Percentiles rank a stretch among this genome's conserved stretches.
Evolutionary conservation across 2,888 invertebrate genomes (phyloP).

Genomic region (Spodoptera picta): DNA sequence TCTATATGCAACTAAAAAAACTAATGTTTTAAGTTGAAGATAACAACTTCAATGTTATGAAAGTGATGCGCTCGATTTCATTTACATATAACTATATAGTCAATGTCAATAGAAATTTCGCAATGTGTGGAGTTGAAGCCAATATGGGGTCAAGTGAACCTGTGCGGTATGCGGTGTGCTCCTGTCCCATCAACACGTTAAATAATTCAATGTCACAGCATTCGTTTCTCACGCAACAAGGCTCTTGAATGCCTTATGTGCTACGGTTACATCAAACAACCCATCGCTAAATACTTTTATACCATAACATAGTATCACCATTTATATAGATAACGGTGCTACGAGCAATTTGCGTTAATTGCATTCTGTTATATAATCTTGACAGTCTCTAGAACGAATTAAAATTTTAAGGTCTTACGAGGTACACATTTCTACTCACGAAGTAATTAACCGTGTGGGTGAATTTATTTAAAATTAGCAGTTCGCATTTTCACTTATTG

Average conservation of each 20-base stretch:
- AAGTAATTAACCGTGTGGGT: conserved; percentile 28
- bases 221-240: conserved; percentile 27
- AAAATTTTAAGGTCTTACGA: conserved; percentile 31
- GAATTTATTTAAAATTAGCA: conserved; percentile 19
- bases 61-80: conserved; percentile 60
- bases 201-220: conserved; percentile 53
- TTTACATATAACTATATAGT: conserved; percentile 54
- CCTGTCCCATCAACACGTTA: conserved; percentile 33
- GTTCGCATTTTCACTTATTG: conserved; percentile 10
- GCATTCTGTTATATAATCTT: conserved; percentile 31
- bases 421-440: neutral
- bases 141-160: conserved; percentile 62
- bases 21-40: conserved; percentile 38
- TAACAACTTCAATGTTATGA: conserved; percentile 50
- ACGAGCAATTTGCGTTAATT: conserved; percentile 49
- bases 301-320: conserved; percentile 16
- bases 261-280: conserved; percentile 26
- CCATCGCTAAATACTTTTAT: conserved; percentile 26
- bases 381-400: conserved; percentile 27
- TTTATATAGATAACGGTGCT: conserved; percentile 29
- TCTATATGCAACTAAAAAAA: conserved; percentile 21
- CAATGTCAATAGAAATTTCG: conserved; percentile 72
- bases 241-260: conserved; percentile 7
- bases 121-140: conserved; percentile 61
- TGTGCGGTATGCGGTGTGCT: conserved; percentile 37